Conservation (phyloP, 2,888 invertebrate genomes). For the Smittia sp. region DNA sequence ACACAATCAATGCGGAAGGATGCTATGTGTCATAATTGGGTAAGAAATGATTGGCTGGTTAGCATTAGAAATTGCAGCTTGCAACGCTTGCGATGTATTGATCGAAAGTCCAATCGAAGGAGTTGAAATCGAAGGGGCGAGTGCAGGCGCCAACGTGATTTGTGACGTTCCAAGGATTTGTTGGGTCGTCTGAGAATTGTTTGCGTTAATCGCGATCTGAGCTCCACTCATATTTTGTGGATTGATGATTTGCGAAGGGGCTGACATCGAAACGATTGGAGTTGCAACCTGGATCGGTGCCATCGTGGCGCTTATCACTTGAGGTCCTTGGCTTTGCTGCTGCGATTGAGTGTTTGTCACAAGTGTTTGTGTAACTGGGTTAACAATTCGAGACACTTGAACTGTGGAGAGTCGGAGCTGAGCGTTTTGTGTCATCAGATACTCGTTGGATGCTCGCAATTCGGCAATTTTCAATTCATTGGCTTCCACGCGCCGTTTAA, state of each 20-base stretch:
- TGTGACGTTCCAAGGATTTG: conserved; percentile 47
- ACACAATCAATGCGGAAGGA: conserved; percentile 47
- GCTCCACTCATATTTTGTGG: conserved; percentile 39
- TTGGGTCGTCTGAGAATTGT: conserved; percentile 43
- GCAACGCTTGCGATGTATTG: conserved; percentile 55
- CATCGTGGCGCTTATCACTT: conserved; percentile 60
- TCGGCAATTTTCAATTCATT: conserved; percentile 56
- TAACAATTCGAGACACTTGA: conserved; percentile 58
- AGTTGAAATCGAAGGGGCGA: conserved; percentile 43
- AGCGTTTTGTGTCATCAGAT: conserved; percentile 74
- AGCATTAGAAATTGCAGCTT: conserved; percentile 58
- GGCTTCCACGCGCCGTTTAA: conserved; percentile 45
- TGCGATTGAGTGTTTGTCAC: conserved; percentile 56
- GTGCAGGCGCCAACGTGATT: conserved; percentile 46
- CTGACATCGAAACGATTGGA: conserved; percentile 59
- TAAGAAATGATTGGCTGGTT: conserved; percentile 64
- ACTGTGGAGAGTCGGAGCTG: conserved; percentile 63
- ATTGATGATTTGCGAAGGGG: conserved; percentile 43
- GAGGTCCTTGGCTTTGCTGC: conserved; percentile 49
- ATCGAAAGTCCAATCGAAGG: conserved; percentile 50
- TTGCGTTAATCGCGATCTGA: conserved; percentile 45
- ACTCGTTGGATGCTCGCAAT: conserved; percentile 73
- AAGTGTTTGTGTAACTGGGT: conserved; percentile 62
- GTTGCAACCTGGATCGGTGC: conserved; percentile 58
- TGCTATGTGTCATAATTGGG: conserved; percentile 64